These are phyloP conservation scores for Philaenus spumarius DNA, from an alignment of 1,140 invertebrate genomes.

Conservation along the genomic window DNA sequence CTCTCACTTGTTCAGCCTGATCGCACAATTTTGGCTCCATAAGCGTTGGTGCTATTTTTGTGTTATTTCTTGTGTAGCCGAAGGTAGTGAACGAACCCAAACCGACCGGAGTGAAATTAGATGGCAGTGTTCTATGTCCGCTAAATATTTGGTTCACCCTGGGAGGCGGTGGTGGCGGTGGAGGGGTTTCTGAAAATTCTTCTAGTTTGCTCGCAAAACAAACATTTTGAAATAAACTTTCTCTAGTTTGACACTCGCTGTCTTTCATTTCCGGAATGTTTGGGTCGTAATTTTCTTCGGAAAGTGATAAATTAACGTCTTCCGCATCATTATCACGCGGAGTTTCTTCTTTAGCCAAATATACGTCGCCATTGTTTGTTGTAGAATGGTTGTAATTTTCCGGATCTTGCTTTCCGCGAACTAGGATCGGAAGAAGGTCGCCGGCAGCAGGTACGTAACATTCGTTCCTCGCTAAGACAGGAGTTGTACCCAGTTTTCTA, in stretches of 20 bases:
- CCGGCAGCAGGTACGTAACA: not conserved
- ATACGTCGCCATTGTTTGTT: not conserved
- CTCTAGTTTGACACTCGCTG: not conserved
- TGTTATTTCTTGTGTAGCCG: conserved; percentile 42
- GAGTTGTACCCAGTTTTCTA: too few species aligned
- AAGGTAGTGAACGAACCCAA: conserved; percentile 42
- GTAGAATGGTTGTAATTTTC: conserved; percentile 34
- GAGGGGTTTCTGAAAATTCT: conserved; percentile 11
- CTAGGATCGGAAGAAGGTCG: conserved; percentile 3
- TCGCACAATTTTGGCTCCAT: not conserved
- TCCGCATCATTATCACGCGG: not conserved
- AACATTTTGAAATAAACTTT: not conserved
- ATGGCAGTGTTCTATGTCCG: not conserved
- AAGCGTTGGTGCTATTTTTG: not conserved
- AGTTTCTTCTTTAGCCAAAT: not conserved
- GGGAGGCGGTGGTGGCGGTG: conserved; percentile 21
- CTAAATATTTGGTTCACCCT: conserved; percentile 9
- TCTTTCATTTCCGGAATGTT: not conserved
- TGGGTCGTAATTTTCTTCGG: not conserved
- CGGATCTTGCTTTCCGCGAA: conserved; percentile 28
- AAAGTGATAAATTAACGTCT: not conserved
- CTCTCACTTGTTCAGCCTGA: not conserved
- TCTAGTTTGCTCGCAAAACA: not conserved
- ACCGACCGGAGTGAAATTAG: not conserved
- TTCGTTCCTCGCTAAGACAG: too few species aligned